Percentiles rank a stretch among this genome's conserved stretches.
phyloP scores from a whole-genome alignment of 2,113 vertebrate species.

The Arizona elegans region DNA sequence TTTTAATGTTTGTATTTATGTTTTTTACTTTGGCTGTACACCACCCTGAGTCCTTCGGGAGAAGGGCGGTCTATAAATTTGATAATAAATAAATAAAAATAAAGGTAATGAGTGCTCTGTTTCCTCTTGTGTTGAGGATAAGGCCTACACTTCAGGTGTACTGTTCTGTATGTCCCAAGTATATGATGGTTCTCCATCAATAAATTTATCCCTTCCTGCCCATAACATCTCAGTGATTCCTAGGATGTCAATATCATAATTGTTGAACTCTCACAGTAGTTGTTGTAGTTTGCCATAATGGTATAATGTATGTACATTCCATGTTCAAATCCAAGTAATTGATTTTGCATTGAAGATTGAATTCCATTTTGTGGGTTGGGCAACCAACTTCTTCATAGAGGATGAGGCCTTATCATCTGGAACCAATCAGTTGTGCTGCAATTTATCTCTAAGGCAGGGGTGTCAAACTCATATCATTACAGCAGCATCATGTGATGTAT shows the following conservation, averaged over 20 bases:
- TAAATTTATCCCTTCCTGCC: not conserved
- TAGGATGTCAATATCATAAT: not conserved
- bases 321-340: not conserved
- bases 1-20: too few species aligned
- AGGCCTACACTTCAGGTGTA: not conserved
- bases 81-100: too few species aligned
- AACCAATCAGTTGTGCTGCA: not conserved
- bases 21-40: too few species aligned
- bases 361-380: too few species aligned
- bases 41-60: too few species aligned
- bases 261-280: not conserved
- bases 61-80: too few species aligned
- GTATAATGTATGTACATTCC: not conserved
- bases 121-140: not conserved
- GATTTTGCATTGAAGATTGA: not conserved
- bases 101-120: not conserved
- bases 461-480: too few species aligned
- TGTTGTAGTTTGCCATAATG: not conserved
- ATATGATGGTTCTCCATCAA: not conserved
- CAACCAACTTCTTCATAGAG: not conserved
- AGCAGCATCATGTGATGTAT: rapidly evolving
- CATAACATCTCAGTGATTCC: not conserved
- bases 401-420: not conserved
- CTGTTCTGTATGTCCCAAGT: not conserved
- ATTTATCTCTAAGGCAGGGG: not conserved